Evolutionary conservation across 2,113 vertebrate genomes (phyloP).

Genomic region (Semicossyphus pulcher): DNA sequence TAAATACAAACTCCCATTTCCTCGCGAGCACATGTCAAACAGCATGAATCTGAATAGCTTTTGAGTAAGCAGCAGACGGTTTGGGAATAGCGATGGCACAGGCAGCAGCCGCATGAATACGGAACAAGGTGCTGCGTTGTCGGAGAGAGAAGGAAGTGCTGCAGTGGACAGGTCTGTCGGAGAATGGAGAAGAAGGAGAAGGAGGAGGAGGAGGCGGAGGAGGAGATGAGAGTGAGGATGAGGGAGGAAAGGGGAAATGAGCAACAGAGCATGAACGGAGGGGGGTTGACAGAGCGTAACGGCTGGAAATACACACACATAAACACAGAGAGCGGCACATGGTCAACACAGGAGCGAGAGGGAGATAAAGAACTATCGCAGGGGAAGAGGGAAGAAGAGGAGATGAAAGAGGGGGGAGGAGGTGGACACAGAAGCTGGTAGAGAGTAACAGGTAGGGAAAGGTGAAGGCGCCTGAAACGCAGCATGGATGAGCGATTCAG

Average conservation of each 20-base stretch:
- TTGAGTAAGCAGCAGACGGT: conserved; percentile 40
- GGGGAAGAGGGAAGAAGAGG: conserved; percentile 1
- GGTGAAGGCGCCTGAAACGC: conserved; percentile 28
- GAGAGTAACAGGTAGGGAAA: conserved; percentile 46
- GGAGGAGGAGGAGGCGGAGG: conserved; percentile 34
- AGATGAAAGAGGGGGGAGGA: conserved; percentile 28
- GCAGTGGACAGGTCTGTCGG: conserved; percentile 65
- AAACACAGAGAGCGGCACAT: conserved; percentile 34
- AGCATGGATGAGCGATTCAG: conserved; percentile 40
- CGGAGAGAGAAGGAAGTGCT: conserved; percentile 40
- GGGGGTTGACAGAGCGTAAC: conserved; percentile 59
- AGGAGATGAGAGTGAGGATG: conserved; percentile 49
- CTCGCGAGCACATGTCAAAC: conserved; percentile 37
- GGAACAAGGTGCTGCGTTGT: conserved; percentile 40
- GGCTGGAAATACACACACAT: conserved; percentile 30
- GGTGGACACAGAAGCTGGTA: conserved; percentile 6
- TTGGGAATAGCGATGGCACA: conserved; percentile 43
- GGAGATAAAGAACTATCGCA: conserved; percentile 51
- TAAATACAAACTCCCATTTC: conserved; percentile 37
- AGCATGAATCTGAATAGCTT: conserved; percentile 44
- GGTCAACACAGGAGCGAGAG: conserved; percentile 27
- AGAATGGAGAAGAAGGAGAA: conserved; percentile 25
- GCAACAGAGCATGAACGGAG: conserved; percentile 65
- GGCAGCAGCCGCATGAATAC: conserved; percentile 59
- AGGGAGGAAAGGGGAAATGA: conserved; percentile 50